Percentiles rank a stretch among this genome's conserved stretches.
These are phyloP conservation scores for Nipponacmea schrenckii DNA, from an alignment of 2,888 invertebrate species.

Conservation along the genomic window DNA sequence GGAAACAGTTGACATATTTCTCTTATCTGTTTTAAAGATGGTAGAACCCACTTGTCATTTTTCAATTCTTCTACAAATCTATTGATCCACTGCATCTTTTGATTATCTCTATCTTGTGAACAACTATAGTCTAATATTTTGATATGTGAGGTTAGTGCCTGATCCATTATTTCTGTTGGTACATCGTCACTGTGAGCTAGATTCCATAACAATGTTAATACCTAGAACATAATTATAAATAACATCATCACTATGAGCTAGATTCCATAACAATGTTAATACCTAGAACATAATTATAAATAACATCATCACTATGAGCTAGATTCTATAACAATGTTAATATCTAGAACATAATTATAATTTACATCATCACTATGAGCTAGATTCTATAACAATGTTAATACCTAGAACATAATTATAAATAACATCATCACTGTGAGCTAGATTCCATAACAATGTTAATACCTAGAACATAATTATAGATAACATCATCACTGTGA, in stretches of 20 bases:
- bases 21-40: conserved; percentile 92
- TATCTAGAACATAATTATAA: too few relatives aligned
- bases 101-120: conserved; percentile 94
- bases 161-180: conserved; percentile 96
- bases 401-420: neutral
- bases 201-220: conserved; percentile 94
- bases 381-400: too few relatives aligned
- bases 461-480: too few relatives aligned
- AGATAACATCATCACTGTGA: conserved; percentile 87
- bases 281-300: conserved; percentile 71
- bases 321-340: too few relatives aligned
- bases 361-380: neutral
- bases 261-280: conserved; percentile 92
- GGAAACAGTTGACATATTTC: conserved; percentile 92
- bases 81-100: conserved; percentile 94
- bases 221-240: conserved; percentile 68
- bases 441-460: too few relatives aligned
- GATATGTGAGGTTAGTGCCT: conserved; percentile 92
- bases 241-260: conserved; percentile 95
- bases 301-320: too few relatives aligned
- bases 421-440: too few relatives aligned
- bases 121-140: conserved; percentile 98
- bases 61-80: conserved; percentile 94
- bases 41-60: conserved; percentile 84
- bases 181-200: conserved; percentile 95